Conservation (phyloP, 2,113 vertebrate species). For the Mormoops blainvillei region DNA sequence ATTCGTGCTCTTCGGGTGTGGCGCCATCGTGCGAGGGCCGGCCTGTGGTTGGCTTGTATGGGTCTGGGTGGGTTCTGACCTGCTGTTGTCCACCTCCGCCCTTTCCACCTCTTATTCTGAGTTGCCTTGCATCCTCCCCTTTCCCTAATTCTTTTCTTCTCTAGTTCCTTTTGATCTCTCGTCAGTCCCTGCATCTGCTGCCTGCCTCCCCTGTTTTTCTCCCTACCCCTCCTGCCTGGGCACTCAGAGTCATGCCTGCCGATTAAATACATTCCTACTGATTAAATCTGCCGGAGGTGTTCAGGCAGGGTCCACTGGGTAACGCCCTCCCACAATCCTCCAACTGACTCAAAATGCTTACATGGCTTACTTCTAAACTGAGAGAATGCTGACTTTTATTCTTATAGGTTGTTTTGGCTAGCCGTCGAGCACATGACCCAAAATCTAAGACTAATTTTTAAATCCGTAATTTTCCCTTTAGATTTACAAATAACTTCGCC, state of each 20-base stretch:
- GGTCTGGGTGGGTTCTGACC: background rate
- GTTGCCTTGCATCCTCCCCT: background rate
- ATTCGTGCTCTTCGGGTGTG: fast-evolving
- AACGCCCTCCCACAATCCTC: background rate
- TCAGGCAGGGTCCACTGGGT: background rate
- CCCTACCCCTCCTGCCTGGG: background rate
- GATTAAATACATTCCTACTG: background rate
- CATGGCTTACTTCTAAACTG: background rate
- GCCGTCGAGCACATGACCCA: background rate
- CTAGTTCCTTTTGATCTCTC: background rate
- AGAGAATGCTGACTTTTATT: background rate
- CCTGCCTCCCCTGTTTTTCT: background rate
- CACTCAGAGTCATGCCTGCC: background rate
- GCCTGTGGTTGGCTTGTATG: background rate
- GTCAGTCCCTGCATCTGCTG: background rate
- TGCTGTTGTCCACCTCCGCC: background rate
- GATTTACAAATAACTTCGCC: background rate
- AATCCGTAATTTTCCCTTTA: background rate
- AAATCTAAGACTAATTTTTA: background rate
- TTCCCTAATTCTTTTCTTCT: background rate
- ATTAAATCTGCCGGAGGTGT: no score
- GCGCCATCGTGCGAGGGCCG: fast-evolving
- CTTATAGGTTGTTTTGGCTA: background rate
- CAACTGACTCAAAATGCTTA: background rate
- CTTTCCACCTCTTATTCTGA: background rate